Evolutionary conservation across 2,797 vertebrate genomes (phyloP).

Genomic region (Eulemur albifrons): DNA sequence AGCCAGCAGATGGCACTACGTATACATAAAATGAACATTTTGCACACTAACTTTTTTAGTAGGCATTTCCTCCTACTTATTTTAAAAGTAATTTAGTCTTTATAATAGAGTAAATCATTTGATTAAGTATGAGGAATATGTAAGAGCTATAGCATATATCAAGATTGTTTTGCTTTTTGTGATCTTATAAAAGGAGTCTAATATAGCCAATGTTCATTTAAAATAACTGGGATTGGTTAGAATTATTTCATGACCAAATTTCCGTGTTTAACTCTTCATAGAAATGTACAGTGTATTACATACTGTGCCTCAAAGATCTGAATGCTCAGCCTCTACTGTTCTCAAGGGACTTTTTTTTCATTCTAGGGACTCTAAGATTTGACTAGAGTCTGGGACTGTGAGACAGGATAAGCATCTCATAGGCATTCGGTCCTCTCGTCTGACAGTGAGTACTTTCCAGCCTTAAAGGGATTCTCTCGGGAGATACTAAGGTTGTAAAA

Average conservation of each 20-base stretch:
- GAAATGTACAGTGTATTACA: accelerated
- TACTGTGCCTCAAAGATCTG: no score
- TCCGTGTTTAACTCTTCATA: neutral
- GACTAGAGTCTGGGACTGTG: neutral
- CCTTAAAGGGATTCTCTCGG: neutral
- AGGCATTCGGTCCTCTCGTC: accelerated
- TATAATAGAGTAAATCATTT: neutral
- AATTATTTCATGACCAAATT: neutral
- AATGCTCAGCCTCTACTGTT: neutral
- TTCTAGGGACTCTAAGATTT: neutral
- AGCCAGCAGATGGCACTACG: constrained; percentile 67
- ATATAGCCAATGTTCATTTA: neutral
- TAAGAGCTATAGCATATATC: neutral
- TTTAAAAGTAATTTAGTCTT: neutral
- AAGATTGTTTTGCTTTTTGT: neutral
- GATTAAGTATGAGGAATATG: neutral
- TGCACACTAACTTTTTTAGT: neutral
- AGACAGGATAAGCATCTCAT: neutral
- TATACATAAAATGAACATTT: neutral
- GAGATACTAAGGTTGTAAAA: neutral
- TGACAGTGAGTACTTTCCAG: neutral
- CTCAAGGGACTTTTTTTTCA: neutral
- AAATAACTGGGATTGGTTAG: neutral
- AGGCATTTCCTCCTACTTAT: neutral
- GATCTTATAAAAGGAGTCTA: neutral